Conservation (phyloP, 2,797 vertebrate genomes). For the Furcifer pardalis region DNA sequence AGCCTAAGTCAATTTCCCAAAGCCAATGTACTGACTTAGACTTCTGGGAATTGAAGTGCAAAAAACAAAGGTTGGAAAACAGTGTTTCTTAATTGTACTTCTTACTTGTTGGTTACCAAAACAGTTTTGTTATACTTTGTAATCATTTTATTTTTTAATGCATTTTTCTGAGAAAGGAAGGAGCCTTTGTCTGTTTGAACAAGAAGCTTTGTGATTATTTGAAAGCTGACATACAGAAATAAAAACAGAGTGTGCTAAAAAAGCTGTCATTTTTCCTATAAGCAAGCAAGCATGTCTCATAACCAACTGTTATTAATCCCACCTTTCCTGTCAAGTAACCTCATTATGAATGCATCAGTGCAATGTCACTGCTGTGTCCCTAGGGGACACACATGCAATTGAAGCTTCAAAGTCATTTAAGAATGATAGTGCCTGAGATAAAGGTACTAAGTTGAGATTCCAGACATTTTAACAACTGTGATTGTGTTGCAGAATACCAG, state of each 20-base stretch:
- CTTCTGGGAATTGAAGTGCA: no score
- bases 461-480: not conserved
- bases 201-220: not conserved
- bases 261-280: slow-evolving; percentile 31
- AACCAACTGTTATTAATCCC: slow-evolving; percentile 74
- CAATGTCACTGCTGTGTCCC: slow-evolving; percentile 55
- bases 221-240: slow-evolving; percentile 9
- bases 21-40: no score
- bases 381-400: slow-evolving; percentile 70
- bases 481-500: not conserved
- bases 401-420: slow-evolving; percentile 71
- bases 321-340: slow-evolving; percentile 68
- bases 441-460: slow-evolving; percentile 58
- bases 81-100: slow-evolving; percentile 41
- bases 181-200: slow-evolving; percentile 17
- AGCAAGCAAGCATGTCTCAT: slow-evolving; percentile 49
- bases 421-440: slow-evolving; percentile 56
- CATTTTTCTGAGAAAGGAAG: slow-evolving; percentile 32
- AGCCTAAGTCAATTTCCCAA: no score
- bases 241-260: slow-evolving; percentile 41
- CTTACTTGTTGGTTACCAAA: slow-evolving; percentile 6
- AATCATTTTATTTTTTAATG: slow-evolving; percentile 37
- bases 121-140: slow-evolving; percentile 22
- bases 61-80: no score
- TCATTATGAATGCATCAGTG: slow-evolving; percentile 82